Conservation (phyloP, 2,888 invertebrate species). For the Eristalis pertinax region DNA sequence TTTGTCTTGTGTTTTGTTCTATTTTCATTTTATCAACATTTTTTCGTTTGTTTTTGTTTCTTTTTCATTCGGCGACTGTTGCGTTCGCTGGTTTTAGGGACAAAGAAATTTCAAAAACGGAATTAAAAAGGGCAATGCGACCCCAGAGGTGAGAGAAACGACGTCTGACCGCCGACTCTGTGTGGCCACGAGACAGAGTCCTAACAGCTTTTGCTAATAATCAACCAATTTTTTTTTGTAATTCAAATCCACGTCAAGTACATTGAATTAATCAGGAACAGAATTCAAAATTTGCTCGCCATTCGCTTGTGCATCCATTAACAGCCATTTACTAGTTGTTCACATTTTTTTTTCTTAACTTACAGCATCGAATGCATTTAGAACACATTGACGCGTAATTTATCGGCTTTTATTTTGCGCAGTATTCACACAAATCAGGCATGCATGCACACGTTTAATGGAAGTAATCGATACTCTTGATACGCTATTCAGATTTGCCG, state of each 20-base stretch:
- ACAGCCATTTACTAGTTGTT: constrained; percentile 24
- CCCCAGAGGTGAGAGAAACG: constrained; percentile 80
- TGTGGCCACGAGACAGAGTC: constrained; percentile 9
- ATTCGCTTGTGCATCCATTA: constrained; percentile 57
- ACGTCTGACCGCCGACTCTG: constrained; percentile 13
- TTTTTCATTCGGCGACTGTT: constrained; percentile 69
- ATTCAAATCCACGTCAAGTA: constrained; percentile 1
- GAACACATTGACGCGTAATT: neutral
- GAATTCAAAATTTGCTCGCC: constrained; percentile 30
- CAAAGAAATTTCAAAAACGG: constrained; percentile 78
- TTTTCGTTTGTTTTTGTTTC: constrained; percentile 71
- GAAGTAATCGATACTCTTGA: constrained; percentile 4
- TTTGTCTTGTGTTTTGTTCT: constrained; percentile 72
- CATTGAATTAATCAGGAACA: constrained; percentile 1
- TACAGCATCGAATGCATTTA: neutral
- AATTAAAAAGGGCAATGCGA: constrained; percentile 79
- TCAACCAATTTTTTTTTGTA: constrained; percentile 10
- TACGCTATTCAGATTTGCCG: neutral
- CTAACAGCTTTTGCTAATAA: constrained; percentile 67
- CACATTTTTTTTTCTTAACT: neutral
- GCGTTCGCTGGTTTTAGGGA: constrained; percentile 76
- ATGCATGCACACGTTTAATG: constrained; percentile 48
- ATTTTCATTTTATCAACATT: constrained; percentile 59
- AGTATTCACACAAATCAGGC: constrained; percentile 16
- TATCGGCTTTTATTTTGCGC: constrained; percentile 7